Evolutionary conservation across 2,888 invertebrate genomes (phyloP).

Genomic region (Trilocha varians): DNA sequence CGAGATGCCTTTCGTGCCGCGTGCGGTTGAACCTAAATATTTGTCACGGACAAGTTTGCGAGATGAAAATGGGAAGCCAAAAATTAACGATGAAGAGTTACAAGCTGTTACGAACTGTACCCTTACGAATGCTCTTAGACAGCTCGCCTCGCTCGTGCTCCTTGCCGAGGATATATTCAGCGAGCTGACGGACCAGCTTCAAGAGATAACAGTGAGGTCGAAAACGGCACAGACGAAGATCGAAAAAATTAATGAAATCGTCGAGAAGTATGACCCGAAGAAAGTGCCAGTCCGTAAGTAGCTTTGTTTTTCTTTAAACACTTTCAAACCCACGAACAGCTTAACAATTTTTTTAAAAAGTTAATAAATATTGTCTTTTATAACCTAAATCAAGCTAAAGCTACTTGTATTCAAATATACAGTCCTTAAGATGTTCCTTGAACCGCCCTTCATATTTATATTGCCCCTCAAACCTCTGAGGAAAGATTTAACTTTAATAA

Average conservation of each 20-base stretch:
- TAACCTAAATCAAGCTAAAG: too few relatives aligned
- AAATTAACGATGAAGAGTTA: conserved; percentile 81
- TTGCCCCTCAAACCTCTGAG: too few relatives aligned
- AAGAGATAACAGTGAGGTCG: conserved; percentile 82
- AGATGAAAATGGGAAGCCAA: conserved; percentile 73
- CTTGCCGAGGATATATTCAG: conserved; percentile 90
- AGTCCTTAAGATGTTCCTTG: too few relatives aligned
- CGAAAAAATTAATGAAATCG: conserved; percentile 78
- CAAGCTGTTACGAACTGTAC: conserved; percentile 91
- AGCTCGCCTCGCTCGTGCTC: conserved; percentile 87
- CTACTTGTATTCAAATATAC: too few relatives aligned
- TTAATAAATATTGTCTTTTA: too few relatives aligned
- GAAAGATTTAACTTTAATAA: too few relatives aligned
- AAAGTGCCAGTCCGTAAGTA: conserved; percentile 96
- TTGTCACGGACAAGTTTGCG: conserved; percentile 79
- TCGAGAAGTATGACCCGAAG: conserved; percentile 86
- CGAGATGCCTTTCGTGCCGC: conserved; percentile 90
- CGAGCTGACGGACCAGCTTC: conserved; percentile 83
- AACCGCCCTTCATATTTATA: too few relatives aligned
- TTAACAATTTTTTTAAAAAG: too few relatives aligned
- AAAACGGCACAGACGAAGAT: conserved; percentile 80
- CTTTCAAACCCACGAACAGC: background rate
- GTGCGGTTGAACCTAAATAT: conserved; percentile 86
- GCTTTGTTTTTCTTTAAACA: background rate
- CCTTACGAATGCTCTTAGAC: conserved; percentile 86